Base-by-base conservation (phyloP, 2,113 vertebrate genomes). In the Gymnogyps californianus region DNA sequence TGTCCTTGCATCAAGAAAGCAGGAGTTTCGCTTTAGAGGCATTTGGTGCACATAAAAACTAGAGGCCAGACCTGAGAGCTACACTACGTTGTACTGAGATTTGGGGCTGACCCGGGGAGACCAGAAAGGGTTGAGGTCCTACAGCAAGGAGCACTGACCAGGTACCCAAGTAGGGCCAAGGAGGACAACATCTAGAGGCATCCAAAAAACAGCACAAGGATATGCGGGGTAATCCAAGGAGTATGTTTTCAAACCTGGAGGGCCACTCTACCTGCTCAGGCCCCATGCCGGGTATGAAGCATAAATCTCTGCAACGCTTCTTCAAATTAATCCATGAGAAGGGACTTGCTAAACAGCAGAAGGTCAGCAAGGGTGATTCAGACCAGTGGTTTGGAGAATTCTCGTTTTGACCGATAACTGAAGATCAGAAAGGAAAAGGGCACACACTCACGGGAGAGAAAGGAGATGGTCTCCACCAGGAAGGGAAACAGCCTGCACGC, bases 301-400 rank as follows among this genome's bases (percentile, higher is more conserved):
- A 17, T 28, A 54, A 72, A 83, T 65, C 69, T 59, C 66, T 75
- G 83, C 1, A 0, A 32, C 7, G 26, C n/a, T 61, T 7, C 67
- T 81, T 72, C 77, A 85, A 87, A 95, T 91, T 76, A 93, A 95
- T 94, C 93, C 95, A 66, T 12, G 42, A 58, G 64, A 97, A 94
- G 21, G 54, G 32, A 29, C 36, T 67, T 7, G 0, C 46, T 64
- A 34, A 92, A n/a, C 0, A 0, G 82, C 61, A 93, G 66, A 71
- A 90, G 87, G 82, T 91, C 95, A 80, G 66, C 0, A 0, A 77
- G 58, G 85, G 67, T 59, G 90, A 90, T 96, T 31, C 90, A 88
- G 85, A 91, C 70, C 95, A 94, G 61, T 77, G 95, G 85, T 16
- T 85, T 83, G 89, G 57, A 96, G 90, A 94, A 94, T 70, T 90